Conservation (phyloP, 2,113 vertebrate genomes). For the Phrynosoma blainvillii region DNA sequence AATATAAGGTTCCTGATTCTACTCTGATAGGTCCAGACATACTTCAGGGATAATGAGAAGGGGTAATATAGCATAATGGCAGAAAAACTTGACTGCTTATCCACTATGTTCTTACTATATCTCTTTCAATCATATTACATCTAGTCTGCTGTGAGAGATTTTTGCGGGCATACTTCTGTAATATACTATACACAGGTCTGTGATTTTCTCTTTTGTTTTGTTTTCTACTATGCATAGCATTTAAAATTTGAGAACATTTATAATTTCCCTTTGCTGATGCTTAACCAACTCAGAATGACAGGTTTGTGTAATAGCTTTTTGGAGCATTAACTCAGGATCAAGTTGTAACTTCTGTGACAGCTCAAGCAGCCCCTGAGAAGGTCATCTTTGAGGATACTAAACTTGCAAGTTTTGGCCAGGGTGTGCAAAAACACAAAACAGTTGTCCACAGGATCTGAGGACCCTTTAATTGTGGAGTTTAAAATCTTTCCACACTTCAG, state of each 20-base stretch:
- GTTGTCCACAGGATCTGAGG: background rate
- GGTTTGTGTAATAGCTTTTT: background rate
- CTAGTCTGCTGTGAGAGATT: background rate
- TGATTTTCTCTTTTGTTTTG: background rate
- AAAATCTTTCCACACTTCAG: background rate
- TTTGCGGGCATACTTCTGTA: too few species aligned
- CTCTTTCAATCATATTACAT: background rate
- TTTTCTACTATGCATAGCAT: background rate
- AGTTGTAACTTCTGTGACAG: background rate
- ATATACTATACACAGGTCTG: background rate
- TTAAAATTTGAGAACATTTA: constrained; percentile 1
- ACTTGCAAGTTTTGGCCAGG: background rate
- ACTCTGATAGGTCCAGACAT: background rate
- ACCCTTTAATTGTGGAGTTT: background rate
- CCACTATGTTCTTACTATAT: background rate
- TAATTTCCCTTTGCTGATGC: background rate
- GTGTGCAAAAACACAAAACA: background rate
- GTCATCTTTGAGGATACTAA: background rate
- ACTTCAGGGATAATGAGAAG: background rate
- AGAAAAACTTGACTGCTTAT: background rate
- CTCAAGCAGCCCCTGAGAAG: background rate
- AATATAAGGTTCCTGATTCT: background rate
- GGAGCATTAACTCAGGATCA: constrained; percentile 5
- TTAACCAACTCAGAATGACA: background rate
- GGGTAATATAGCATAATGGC: background rate